Percentiles rank a stretch among this genome's conserved stretches.
Conservation (phyloP, 2,888 invertebrate species). For the Xanthostigma xanthostigma region DNA sequence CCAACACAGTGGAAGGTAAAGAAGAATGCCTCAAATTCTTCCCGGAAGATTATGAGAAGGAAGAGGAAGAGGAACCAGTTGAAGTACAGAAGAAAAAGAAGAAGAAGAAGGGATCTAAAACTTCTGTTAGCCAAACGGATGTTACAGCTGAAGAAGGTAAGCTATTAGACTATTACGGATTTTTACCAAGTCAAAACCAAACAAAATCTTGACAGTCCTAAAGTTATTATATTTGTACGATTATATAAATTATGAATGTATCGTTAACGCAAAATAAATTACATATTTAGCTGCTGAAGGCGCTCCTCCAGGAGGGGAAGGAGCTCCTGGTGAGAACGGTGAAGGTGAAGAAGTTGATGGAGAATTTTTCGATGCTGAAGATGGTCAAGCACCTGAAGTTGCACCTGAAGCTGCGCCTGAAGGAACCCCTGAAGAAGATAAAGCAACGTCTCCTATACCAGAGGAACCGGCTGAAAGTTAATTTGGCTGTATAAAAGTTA, state of each 20-base stretch:
- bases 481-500: no score
- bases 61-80: slow-evolving; percentile 27
- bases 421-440: no score
- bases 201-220: no score
- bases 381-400: background rate
- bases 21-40: slow-evolving; percentile 52
- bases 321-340: slow-evolving; percentile 13
- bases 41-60: slow-evolving; percentile 45
- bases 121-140: background rate
- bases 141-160: slow-evolving; percentile 10
- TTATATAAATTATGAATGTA: no score
- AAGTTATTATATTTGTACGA: no score
- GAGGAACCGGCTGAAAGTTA: background rate
- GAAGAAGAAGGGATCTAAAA: slow-evolving; percentile 27
- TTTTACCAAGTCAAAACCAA: background rate
- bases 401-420: background rate
- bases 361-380: slow-evolving; percentile 9
- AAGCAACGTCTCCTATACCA: slow-evolving; percentile 2
- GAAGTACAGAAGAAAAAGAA: slow-evolving; percentile 34
- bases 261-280: background rate
- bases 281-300: slow-evolving; percentile 26
- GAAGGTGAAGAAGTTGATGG: slow-evolving; percentile 16
- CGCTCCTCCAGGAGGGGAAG: slow-evolving; percentile 19
- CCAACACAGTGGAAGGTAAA: slow-evolving; percentile 45
- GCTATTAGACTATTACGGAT: slow-evolving; percentile 3